Evolutionary conservation across 2,113 vertebrate genomes (phyloP).

Genomic region (Odocoileus virginianus): DNA sequence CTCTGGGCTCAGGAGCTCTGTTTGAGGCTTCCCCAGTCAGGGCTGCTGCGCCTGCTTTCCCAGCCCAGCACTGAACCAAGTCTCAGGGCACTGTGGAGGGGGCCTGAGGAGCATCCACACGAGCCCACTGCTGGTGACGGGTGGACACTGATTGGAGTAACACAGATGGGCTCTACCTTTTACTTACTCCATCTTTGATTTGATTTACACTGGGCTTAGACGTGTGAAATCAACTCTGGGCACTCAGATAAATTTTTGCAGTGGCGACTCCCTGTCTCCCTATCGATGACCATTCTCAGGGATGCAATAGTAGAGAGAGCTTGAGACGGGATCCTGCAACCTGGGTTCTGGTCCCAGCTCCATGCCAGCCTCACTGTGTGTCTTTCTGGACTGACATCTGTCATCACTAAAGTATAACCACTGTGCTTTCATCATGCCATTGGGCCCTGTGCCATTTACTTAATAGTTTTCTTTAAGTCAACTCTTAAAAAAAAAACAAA

Average conservation of each 20-base stretch:
- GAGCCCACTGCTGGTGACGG: background rate
- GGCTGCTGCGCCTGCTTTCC: constrained; percentile 32
- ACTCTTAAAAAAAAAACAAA: background rate
- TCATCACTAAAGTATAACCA: background rate
- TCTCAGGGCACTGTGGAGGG: accelerated
- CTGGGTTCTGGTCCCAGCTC: background rate
- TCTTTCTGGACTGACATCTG: background rate
- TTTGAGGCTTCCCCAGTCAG: background rate
- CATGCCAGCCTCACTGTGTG: background rate
- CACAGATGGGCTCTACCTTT: background rate
- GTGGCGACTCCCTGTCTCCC: background rate
- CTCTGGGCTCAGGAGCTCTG: constrained; percentile 39
- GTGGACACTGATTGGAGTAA: background rate
- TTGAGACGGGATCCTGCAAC: background rate
- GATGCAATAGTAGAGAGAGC: background rate
- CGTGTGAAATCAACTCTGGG: background rate
- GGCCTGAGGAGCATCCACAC: background rate
- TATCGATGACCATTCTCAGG: background rate
- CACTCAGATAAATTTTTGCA: background rate
- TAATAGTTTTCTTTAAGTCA: background rate
- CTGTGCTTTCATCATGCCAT: background rate
- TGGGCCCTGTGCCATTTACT: background rate
- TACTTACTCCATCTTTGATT: background rate
- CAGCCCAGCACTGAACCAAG: background rate
- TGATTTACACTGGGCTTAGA: background rate